Percentiles rank a stretch among this genome's conserved stretches.
Conservation (phyloP, 2,797 vertebrate genomes). For the Anniella stebbinsi region DNA sequence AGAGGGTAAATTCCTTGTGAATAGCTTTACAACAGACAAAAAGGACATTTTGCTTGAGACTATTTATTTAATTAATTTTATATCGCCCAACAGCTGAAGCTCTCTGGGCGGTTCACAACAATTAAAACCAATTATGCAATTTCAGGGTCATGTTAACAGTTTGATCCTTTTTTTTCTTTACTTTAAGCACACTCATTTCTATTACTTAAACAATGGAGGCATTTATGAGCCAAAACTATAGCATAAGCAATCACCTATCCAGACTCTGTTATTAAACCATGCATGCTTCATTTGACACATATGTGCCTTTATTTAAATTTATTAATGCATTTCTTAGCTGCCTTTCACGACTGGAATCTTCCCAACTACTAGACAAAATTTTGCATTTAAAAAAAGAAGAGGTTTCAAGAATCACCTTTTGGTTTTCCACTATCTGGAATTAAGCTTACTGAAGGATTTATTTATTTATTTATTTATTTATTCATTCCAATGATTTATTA, state of each 20-base stretch:
- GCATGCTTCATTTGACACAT: neutral
- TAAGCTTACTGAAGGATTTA: neutral
- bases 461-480: neutral
- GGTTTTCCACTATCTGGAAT: neutral
- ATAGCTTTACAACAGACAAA: conserved; percentile 43
- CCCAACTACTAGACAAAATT: neutral
- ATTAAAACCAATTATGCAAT: conserved; percentile 24
- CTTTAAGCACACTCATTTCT: neutral
- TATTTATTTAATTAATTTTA: no score
- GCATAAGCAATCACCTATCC: neutral
- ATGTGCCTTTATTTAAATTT: no score
- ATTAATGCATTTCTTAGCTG: neutral
- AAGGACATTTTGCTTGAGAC: conserved; percentile 24
- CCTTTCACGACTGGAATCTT: no score
- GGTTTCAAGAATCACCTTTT: neutral
- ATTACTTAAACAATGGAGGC: neutral
- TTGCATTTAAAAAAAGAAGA: neutral
- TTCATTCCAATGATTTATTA: neutral
- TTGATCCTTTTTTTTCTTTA: conserved; percentile 6
- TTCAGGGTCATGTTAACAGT: neutral
- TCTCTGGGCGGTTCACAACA: no score
- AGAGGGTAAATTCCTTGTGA: conserved; percentile 46
- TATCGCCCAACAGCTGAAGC: no score
- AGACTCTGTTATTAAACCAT: neutral
- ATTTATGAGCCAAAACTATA: neutral